phyloP scores from a whole-genome alignment of 2,797 vertebrate species.

The Acanthopagrus latus region DNA sequence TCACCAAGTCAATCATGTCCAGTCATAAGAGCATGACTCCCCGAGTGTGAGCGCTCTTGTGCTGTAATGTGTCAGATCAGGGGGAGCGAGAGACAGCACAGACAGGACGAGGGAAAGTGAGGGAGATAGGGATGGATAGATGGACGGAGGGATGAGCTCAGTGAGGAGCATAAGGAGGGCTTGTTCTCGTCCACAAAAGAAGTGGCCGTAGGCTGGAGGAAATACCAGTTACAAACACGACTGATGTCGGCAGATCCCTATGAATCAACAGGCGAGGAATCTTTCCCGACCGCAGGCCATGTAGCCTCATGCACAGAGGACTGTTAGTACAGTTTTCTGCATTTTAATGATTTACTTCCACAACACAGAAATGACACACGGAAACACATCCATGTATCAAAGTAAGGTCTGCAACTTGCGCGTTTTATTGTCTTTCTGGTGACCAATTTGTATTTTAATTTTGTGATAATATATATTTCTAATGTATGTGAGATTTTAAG shows the following conservation, averaged over 20 bases:
- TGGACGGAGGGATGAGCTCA: constrained; percentile 82
- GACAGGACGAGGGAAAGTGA: constrained; percentile 58
- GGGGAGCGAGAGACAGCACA: constrained; percentile 55
- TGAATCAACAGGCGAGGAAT: constrained; percentile 82
- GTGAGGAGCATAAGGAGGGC: constrained; percentile 80
- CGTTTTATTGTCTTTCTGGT: constrained; percentile 24
- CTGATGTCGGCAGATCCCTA: constrained; percentile 79
- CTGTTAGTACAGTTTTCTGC: constrained; percentile 69
- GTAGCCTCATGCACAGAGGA: constrained; percentile 53
- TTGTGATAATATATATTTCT: constrained; percentile 50
- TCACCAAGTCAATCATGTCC: constrained; percentile 80
- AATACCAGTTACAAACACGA: constrained; percentile 81
- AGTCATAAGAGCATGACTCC: constrained; percentile 84
- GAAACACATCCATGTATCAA: constrained; percentile 31
- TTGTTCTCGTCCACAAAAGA: constrained; percentile 84
- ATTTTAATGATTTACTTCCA: constrained; percentile 63
- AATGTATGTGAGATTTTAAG: constrained; percentile 53
- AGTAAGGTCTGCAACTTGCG: constrained; percentile 8
- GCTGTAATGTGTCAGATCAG: constrained; percentile 71
- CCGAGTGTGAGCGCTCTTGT: constrained; percentile 62
- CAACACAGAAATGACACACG: constrained; percentile 36
- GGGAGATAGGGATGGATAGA: constrained; percentile 67
- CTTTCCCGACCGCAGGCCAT: constrained; percentile 75
- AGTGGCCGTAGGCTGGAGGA: constrained; percentile 84
- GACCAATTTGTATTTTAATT: constrained; percentile 25